Conservation (phyloP, 1,140 invertebrate species). For the Aphidius gifuensis region DNA sequence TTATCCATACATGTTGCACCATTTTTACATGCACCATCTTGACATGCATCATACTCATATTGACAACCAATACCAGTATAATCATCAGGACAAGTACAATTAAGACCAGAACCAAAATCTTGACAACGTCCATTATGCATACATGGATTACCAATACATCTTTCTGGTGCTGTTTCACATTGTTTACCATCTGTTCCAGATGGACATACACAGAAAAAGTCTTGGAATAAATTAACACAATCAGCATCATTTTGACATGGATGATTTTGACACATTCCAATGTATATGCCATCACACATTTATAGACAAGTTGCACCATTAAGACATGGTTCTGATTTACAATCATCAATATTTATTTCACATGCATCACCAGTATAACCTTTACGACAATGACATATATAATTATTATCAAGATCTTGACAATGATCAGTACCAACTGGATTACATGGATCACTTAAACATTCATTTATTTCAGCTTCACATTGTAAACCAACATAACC, state of each 20-base stretch:
- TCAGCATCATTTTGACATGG: conserved; percentile 91
- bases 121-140: conserved; percentile 92
- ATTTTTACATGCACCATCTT: conserved; percentile 83
- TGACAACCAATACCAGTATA: conserved; percentile 88
- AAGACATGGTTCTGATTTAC: conserved; percentile 79
- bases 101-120: conserved; percentile 91
- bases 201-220: conserved; percentile 96
- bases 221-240: conserved; percentile 91
- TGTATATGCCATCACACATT: conserved; percentile 80
- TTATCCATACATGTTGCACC: conserved; percentile 87
- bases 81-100: conserved; percentile 85
- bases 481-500: conserved; percentile 91
- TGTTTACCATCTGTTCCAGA: conserved; percentile 92
- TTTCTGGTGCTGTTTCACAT: conserved; percentile 91
- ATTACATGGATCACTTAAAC: conserved; percentile 86
- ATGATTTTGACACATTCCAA: conserved; percentile 77
- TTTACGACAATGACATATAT: conserved; percentile 82
- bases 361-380: conserved; percentile 85
- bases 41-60: conserved; percentile 90
- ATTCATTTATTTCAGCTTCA: conserved; percentile 89
- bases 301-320: conserved; percentile 88
- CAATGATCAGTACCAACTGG: conserved; percentile 83
- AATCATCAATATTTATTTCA: conserved; percentile 86
- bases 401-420: conserved; percentile 85
- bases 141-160: conserved; percentile 93